Percentiles rank a stretch among this genome's conserved stretches.
phyloP scores from a whole-genome alignment of 2,888 invertebrate species.

The Portevinia maculata region DNA sequence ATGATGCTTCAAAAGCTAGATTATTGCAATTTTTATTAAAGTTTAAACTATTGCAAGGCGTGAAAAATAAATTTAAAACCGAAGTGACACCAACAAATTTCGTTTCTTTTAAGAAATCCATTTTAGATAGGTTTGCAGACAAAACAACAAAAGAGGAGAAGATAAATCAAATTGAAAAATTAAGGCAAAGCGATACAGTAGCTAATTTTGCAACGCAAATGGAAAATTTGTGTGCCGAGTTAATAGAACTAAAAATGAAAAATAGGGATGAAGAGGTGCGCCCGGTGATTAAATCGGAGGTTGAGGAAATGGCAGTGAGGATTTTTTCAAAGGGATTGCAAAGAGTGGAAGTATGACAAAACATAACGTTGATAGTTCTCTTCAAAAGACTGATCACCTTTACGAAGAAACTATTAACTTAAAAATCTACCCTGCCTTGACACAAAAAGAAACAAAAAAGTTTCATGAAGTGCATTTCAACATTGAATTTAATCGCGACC shows the following conservation, averaged over 20 bases:
- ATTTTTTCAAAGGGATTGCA: too few relatives aligned
- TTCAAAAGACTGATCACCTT: too few relatives aligned
- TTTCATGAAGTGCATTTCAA: too few relatives aligned
- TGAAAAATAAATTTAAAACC: not conserved
- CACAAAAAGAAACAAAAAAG: too few relatives aligned
- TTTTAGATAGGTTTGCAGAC: not conserved
- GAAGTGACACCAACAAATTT: not conserved
- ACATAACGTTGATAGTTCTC: too few relatives aligned
- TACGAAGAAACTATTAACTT: too few relatives aligned
- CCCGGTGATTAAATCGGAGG: not conserved
- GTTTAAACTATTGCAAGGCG: not conserved
- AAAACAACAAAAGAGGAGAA: not conserved
- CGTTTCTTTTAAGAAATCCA: not conserved
- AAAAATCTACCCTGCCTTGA: too few relatives aligned
- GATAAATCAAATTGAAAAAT: not conserved
- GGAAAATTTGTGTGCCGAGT: not conserved
- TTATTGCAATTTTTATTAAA: not conserved
- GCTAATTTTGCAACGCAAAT: not conserved
- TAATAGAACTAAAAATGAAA: slow-evolving; percentile 1
- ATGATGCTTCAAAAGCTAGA: too few relatives aligned
- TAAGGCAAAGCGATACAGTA: not conserved
- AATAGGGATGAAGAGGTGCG: not conserved
- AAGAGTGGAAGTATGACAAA: too few relatives aligned
- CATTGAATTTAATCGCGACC: too few relatives aligned
- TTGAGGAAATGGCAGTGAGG: too few relatives aligned